phyloP scores from a whole-genome alignment of 2,797 vertebrate species.

The Podarcis siculus region DNA sequence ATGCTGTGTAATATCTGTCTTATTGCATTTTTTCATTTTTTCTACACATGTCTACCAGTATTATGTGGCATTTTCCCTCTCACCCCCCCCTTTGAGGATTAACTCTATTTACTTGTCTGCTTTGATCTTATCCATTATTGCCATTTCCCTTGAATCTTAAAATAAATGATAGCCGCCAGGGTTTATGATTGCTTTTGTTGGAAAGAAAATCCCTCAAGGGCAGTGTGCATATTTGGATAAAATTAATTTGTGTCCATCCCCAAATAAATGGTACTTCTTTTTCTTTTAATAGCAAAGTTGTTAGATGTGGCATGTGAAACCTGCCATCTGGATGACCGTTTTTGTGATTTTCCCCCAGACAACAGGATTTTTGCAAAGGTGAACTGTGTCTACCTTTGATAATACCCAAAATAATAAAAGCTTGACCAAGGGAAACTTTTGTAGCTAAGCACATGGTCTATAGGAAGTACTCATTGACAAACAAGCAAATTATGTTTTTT shows the following conservation, averaged over 20 bases:
- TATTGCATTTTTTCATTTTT: constrained; percentile 48
- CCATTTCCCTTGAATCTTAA: constrained; percentile 55
- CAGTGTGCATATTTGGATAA: constrained; percentile 55
- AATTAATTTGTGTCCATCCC: constrained; percentile 50
- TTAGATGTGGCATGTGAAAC: constrained; percentile 61
- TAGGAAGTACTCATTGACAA: not conserved
- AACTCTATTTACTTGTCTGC: constrained; percentile 39
- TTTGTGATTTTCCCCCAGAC: constrained; percentile 44
- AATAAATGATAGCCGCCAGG: constrained; percentile 46
- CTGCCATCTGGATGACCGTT: constrained; percentile 47
- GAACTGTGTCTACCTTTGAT: constrained; percentile 26
- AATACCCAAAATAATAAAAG: constrained; percentile 26
- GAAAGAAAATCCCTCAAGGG: constrained; percentile 57
- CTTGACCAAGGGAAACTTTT: constrained; percentile 26
- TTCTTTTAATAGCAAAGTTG: constrained; percentile 52
- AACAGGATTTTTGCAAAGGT: constrained; percentile 48
- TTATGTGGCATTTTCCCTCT: constrained; percentile 25
- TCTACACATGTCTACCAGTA: constrained; percentile 34
- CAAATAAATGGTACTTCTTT: constrained; percentile 54
- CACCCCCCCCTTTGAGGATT: constrained; percentile 51
- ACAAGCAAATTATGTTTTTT: constrained; percentile 9
- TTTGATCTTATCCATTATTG: constrained; percentile 40
- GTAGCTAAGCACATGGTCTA: constrained; percentile 16
- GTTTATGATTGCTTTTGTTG: constrained; percentile 51
- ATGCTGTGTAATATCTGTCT: not conserved